These are phyloP conservation scores for Drosophila flavopinicola DNA, from an alignment of 2,888 invertebrate species.

Conservation along the genomic window DNA sequence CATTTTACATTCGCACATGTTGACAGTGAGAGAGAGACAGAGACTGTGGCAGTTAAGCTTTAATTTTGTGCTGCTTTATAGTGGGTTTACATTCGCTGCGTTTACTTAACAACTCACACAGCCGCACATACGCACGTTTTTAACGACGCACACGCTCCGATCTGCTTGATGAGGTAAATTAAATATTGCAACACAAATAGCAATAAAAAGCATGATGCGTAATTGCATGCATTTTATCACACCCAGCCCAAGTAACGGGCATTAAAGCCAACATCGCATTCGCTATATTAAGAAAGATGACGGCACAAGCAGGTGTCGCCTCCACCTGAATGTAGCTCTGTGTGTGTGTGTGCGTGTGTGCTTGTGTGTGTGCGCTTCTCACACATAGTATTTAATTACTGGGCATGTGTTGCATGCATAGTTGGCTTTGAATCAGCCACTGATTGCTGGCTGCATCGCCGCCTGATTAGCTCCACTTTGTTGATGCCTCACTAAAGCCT, in stretches of 20 bases:
- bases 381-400: constrained; percentile 34
- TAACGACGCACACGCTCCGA: constrained; percentile 20
- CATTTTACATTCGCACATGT: constrained; percentile 24
- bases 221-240: constrained; percentile 54
- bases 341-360: background rate
- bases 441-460: constrained; percentile 47
- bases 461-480: constrained; percentile 64
- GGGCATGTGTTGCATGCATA: constrained; percentile 16
- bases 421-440: constrained; percentile 49
- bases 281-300: constrained; percentile 36
- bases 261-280: constrained; percentile 31
- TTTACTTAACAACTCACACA: constrained; percentile 17
- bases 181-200: constrained; percentile 72
- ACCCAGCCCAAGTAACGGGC: constrained; percentile 32
- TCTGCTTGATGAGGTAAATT: constrained; percentile 67
- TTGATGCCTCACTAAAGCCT: constrained; percentile 20
- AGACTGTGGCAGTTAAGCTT: constrained; percentile 36
- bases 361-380: constrained; percentile 3
- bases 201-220: constrained; percentile 58
- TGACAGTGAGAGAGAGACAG: background rate
- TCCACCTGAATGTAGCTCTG: background rate
- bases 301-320: constrained; percentile 17
- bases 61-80: constrained; percentile 41
- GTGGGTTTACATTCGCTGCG: constrained; percentile 15
- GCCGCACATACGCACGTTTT: constrained; percentile 6